Base-by-base conservation (phyloP, 2,888 invertebrate genomes). In the Eilema griseolum region DNA sequence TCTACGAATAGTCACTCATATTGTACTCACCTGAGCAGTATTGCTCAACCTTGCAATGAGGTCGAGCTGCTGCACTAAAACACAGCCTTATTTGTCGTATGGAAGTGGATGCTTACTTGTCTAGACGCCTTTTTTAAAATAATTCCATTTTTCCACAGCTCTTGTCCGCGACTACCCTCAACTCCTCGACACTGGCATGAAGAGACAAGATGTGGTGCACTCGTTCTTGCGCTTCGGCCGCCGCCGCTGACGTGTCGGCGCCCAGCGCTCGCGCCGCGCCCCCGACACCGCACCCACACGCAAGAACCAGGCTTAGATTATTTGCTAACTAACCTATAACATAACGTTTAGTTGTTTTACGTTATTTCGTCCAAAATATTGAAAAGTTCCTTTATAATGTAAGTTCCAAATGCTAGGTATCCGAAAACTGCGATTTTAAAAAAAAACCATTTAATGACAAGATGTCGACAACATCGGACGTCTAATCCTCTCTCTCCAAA, bases 211-310 rank as follows among this genome's bases (percentile, higher is more conserved):
- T 93, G 97, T 98, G 65, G 98, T 98, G 85, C 98, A 98, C 93
- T 98, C 98, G 70, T 98, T 98, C 95, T 96, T 98, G 84, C 97
- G 98, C 86, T 98, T 98, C 90, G 98, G 98, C 70, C 97, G 97
- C 89, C 96, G 97, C 89, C 97, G 97, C 96, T 97, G 97, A 95
- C 92, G 80, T 82, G 83, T 75, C 74, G 70, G 71, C 73, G 75
- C 56, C 57, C 71, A 80, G 82, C 81, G 75, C 81, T 84, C 79
- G 73, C 72, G 72, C 60, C 80, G 82, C 83, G 77, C 76, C 80
- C 41, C 65, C 63, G 73, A 74, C 83, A 79, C 80, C 74, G 72
- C 73, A 77, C 79, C 68, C 76, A 75, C 77, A 81, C 82, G 79
- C 79, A 80, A 81, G 79, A 82, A 85, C 84, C 82, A 86, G 82